phyloP scores from a whole-genome alignment of 2,888 invertebrate species.

The Caenorhabditis imperialis region DNA sequence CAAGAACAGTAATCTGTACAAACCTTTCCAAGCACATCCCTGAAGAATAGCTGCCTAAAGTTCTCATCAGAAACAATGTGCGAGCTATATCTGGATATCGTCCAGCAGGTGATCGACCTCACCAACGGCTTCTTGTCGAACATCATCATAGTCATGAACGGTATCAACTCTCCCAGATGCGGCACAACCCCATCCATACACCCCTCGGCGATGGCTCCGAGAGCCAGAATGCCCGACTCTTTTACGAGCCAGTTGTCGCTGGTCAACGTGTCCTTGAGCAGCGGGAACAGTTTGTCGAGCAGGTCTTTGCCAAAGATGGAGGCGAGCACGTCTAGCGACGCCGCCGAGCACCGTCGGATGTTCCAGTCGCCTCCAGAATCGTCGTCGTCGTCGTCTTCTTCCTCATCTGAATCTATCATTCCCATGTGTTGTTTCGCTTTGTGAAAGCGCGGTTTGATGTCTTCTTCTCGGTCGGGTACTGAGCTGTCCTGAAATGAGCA shows the following conservation, averaged over 20 bases:
- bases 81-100: slow-evolving; percentile 94
- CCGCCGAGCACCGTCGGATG: slow-evolving; percentile 96
- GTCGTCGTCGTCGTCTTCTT: slow-evolving; percentile 83
- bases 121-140: slow-evolving; percentile 81
- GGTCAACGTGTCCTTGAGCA: slow-evolving; percentile 95
- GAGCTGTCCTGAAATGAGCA: no score
- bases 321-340: slow-evolving; percentile 95
- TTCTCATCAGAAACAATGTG: slow-evolving; percentile 91
- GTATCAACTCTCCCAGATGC: slow-evolving; percentile 94
- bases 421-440: slow-evolving; percentile 54
- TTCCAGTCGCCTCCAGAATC: slow-evolving; percentile 98
- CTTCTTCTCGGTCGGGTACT: slow-evolving; percentile 96
- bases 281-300: slow-evolving; percentile 92
- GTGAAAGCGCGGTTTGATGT: slow-evolving; percentile 96
- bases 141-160: slow-evolving; percentile 92
- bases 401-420: slow-evolving; percentile 76
- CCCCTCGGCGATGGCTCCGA: slow-evolving; percentile 91
- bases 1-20: no score
- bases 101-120: slow-evolving; percentile 98
- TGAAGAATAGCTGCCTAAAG: slow-evolving; percentile 56
- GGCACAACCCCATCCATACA: slow-evolving; percentile 97
- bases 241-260: slow-evolving; percentile 97
- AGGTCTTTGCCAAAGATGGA: slow-evolving; percentile 96
- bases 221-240: slow-evolving; percentile 91
- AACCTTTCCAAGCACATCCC: slow-evolving; percentile 38